Evolutionary conservation across 2,797 vertebrate species (phyloP), one percentile per base, ranked within the genome.

Genomic region (Eulemur rubriventer): DNA sequence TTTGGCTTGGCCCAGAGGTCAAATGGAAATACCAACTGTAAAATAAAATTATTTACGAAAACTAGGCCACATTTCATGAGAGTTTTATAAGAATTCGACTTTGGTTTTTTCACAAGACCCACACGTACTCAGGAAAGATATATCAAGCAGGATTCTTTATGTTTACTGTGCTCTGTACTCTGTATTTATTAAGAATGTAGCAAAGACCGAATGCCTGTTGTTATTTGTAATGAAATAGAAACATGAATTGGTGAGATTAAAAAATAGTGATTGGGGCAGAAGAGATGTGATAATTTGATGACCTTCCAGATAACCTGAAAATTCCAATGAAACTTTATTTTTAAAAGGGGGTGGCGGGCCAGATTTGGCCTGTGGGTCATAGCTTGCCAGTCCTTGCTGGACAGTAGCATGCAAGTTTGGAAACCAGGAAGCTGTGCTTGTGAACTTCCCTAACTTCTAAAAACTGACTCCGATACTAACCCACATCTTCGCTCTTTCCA

Each of bases 41-140:
- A 96, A 92, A 91, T 91, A 41, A 11, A 96, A 82, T 97, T 85
- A 86, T 91, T 92, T 76, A 79, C 85, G 67, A 96, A 59, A 94
- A 79, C 10, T n/a, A 80, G 59, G 11, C 2, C 1, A 78, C 20
- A 61, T 91, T 80, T 94, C 65, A 41, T 76, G 13, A 86, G 41
- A 70, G 75, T 83, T 94, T 94, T 38, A 12, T 57, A 91, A 72
- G 33, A 78, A 93, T 72, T 91, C 93, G 22, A 12, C 26, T 95
- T 95, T 76, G 26, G 94, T 69, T 95, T 83, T 46, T 93, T 79
- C 55, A 80, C 46, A 78, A 17, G 22, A 75, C 28, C 52, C 20
- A 20, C 8, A n/a, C 4, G 52, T 55, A 78, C 13, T 26, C 70
- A 75, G 28, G 38, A 14, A 84, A 72, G 91, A 75, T 46, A 55